Conservation (phyloP, 2,797 vertebrate species). For the Tarsius wallacei region DNA sequence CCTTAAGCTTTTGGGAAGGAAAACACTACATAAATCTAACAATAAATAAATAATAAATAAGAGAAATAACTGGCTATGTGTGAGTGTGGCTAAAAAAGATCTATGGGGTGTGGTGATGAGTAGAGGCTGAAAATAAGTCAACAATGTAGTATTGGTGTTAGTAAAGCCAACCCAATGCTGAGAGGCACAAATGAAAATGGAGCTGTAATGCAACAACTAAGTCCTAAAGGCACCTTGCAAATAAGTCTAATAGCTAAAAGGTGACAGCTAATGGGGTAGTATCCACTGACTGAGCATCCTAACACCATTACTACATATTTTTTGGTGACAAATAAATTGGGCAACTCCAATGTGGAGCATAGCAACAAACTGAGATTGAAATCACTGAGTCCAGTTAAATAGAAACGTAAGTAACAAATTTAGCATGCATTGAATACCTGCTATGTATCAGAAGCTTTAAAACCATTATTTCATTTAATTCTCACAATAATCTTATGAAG, state of each 20-base stretch:
- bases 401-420: constrained; percentile 31
- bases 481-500: not conserved
- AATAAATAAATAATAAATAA: constrained; percentile 82
- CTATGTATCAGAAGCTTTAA: constrained; percentile 12
- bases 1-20: constrained; percentile 75
- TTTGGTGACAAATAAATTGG: constrained; percentile 48
- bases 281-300: not conserved
- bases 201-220: constrained; percentile 47
- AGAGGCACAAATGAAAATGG: constrained; percentile 71
- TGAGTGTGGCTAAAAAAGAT: constrained; percentile 61
- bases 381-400: constrained; percentile 31
- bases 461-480: constrained; percentile 47
- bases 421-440: not conserved
- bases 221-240: constrained; percentile 58
- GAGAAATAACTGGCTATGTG: constrained; percentile 68
- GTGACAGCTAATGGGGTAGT: constrained; percentile 25
- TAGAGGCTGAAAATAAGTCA: constrained; percentile 72
- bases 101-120: constrained; percentile 49
- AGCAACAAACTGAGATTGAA: constrained; percentile 3
- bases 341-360: not conserved
- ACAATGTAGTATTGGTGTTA: constrained; percentile 36
- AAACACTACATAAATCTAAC: constrained; percentile 78
- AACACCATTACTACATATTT: constrained; percentile 50
- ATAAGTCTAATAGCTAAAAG: constrained; percentile 58
- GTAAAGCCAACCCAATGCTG: constrained; percentile 46